phyloP scores from a whole-genome alignment of 2,113 vertebrate genomes.

The Pteronura brasiliensis region DNA sequence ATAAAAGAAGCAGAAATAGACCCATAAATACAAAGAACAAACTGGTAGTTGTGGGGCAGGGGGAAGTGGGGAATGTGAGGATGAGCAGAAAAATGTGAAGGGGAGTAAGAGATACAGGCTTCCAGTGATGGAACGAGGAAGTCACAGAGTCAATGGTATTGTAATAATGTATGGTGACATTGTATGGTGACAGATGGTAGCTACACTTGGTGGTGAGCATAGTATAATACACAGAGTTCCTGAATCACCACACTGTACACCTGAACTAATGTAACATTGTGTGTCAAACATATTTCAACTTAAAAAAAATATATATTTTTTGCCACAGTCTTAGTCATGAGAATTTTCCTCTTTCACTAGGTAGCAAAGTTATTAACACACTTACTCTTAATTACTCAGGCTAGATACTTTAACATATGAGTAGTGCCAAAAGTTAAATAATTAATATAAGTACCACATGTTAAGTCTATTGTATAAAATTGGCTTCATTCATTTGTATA shows the following conservation, averaged over 20 bases:
- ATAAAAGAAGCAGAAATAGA: not conserved
- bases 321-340: conserved; percentile 13
- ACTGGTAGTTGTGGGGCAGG: not conserved
- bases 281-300: not conserved
- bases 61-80: not conserved
- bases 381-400: conserved; percentile 73
- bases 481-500: conserved; percentile 24
- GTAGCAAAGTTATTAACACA: conserved; percentile 69
- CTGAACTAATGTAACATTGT: not conserved
- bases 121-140: not conserved
- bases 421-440: conserved; percentile 72
- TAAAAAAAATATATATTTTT: not conserved
- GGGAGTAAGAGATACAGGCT: not conserved
- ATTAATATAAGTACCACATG: conserved; percentile 69
- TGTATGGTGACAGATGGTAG: not conserved
- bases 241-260: not conserved
- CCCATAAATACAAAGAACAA: not conserved
- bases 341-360: conserved; percentile 63
- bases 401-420: not conserved
- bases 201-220: not conserved
- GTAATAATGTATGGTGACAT: not conserved
- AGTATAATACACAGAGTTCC: not conserved
- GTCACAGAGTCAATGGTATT: not conserved
- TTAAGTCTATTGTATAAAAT: conserved; percentile 51
- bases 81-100: not conserved